Percentiles rank a stretch among this genome's conserved stretches.
Evolutionary conservation across 2,888 invertebrate genomes (phyloP).

Genomic region (Amiota mariae): DNA sequence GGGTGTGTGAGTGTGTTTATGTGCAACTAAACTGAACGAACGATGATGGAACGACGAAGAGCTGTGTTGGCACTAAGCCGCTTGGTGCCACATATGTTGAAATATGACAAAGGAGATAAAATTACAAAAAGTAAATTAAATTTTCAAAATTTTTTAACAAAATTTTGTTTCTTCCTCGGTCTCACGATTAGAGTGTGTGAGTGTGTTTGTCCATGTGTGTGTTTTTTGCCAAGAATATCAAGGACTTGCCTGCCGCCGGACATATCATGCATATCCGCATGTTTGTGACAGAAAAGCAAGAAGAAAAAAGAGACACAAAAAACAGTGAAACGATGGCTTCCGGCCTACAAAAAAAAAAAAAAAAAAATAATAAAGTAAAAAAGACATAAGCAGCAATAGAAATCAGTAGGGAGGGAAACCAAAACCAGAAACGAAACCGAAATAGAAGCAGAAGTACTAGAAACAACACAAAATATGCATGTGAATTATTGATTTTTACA

Average conservation of each 20-base stretch:
- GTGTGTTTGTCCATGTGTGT: constrained; percentile 24
- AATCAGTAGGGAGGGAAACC: constrained; percentile 9
- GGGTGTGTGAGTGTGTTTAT: constrained; percentile 19
- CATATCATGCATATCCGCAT: constrained; percentile 60
- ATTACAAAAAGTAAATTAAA: constrained; percentile 23
- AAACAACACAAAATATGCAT: constrained; percentile 30
- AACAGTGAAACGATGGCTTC: constrained; percentile 12
- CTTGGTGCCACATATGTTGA: constrained; percentile 18
- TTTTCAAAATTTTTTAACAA: background rate
- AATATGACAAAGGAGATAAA: background rate
- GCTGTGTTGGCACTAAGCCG: background rate
- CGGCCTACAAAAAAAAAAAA: constrained; percentile 23
- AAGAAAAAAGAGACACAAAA: constrained; percentile 23
- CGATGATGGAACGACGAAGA: background rate
- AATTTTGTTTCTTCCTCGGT: no score
- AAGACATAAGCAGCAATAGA: background rate
- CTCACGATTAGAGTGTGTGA: constrained; percentile 17
- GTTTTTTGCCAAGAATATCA: constrained; percentile 14
- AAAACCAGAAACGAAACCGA: constrained; percentile 46
- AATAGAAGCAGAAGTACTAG: constrained; percentile 56
- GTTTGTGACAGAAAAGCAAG: constrained; percentile 21
- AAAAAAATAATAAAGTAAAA: no score
- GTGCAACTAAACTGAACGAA: background rate
- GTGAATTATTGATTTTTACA: constrained; percentile 60
- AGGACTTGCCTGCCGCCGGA: constrained; percentile 47